A percentile compares a stretch with the other conserved stretches of the same genome.
Evolutionary conservation across 1,140 invertebrate species (phyloP).

Genomic region (Lethocerus indicus): DNA sequence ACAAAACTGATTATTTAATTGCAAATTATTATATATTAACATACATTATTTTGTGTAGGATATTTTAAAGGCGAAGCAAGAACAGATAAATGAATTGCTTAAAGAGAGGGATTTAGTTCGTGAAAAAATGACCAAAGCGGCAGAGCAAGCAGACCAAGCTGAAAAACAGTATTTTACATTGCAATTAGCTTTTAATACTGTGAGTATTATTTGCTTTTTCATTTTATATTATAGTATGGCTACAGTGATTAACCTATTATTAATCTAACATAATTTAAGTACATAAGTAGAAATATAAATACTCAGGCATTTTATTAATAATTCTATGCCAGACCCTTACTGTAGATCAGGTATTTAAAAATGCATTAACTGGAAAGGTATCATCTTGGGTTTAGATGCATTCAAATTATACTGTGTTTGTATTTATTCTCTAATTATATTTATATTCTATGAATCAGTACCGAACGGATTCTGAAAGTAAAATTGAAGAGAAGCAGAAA

Average conservation of each 20-base stretch:
- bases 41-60: not conserved
- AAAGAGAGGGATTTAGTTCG: conserved; percentile 79
- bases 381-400: not conserved
- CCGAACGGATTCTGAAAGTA: conserved; percentile 34
- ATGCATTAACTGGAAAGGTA: not conserved
- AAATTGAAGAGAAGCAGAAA: conserved; percentile 22
- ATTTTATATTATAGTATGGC: not conserved
- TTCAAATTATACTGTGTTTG: not conserved
- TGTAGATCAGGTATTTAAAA: not conserved
- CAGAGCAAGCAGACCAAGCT: conserved; percentile 49
- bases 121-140: conserved; percentile 55
- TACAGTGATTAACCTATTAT: not conserved
- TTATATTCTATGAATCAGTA: conserved; percentile 23
- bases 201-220: conserved; percentile 11
- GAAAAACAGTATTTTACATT: conserved; percentile 30
- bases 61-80: conserved; percentile 70
- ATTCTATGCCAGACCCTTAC: not conserved
- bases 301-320: not conserved
- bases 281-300: too few relatives aligned
- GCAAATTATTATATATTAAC: too few relatives aligned
- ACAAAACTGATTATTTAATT: too few relatives aligned
- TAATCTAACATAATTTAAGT: not conserved
- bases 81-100: conserved; percentile 77
- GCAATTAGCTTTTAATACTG: conserved; percentile 29
- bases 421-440: conserved; percentile 8